Evolutionary conservation across 2,113 vertebrate genomes (phyloP).

Genomic region (Notechis scutatus): DNA sequence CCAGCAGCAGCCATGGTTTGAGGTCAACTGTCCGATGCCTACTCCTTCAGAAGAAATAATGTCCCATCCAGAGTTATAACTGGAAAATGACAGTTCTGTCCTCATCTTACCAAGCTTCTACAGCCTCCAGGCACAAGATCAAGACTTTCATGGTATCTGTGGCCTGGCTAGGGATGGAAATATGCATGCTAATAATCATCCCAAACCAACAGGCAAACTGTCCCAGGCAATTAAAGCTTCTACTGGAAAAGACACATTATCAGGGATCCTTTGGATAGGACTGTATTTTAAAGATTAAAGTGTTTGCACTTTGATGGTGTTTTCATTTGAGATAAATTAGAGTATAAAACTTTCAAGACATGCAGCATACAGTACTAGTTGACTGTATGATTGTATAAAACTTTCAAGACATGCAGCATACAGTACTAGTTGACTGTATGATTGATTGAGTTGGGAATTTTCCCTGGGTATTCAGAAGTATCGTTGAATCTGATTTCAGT

Average conservation of each 20-base stretch:
- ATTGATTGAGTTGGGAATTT: conserved; percentile 14
- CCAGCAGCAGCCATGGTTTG: background rate
- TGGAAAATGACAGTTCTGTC: background rate
- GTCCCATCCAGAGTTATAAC: background rate
- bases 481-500: background rate
- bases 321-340: background rate
- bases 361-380: background rate
- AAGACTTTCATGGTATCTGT: background rate
- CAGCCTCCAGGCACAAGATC: background rate
- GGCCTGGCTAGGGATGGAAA: background rate
- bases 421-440: background rate
- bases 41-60: background rate
- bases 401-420: background rate
- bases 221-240: background rate
- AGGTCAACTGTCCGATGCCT: background rate
- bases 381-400: conserved; percentile 7
- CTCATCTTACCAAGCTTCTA: background rate
- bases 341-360: background rate
- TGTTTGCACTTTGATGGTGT: background rate
- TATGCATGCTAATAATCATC: background rate
- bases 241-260: background rate
- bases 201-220: background rate
- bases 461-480: background rate
- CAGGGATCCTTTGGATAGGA: background rate
- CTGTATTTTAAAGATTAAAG: background rate